Conservation (phyloP, 2,888 invertebrate genomes). For the Eustalomyia histrio region DNA sequence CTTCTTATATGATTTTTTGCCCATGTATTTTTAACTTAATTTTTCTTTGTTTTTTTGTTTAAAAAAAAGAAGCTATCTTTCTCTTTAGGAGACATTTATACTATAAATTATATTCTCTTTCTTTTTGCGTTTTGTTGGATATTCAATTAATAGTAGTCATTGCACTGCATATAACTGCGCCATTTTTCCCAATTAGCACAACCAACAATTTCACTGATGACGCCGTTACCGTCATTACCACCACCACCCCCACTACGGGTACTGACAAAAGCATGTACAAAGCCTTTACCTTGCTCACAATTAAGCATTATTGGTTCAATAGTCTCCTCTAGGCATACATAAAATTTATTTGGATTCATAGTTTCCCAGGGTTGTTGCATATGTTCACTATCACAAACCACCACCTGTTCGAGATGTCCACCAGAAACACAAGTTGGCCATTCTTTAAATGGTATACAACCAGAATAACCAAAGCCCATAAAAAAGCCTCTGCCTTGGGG, state of each 20-base stretch:
- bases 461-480: constrained; percentile 72
- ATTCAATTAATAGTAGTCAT: constrained; percentile 69
- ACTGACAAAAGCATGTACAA: constrained; percentile 68
- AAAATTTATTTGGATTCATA: constrained; percentile 74
- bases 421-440: constrained; percentile 73
- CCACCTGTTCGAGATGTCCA: constrained; percentile 50
- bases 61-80: background rate
- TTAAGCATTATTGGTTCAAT: constrained; percentile 69
- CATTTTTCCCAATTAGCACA: constrained; percentile 73
- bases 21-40: background rate
- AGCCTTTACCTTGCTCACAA: constrained; percentile 72
- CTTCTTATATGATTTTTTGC: background rate
- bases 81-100: background rate
- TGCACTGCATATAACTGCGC: constrained; percentile 72
- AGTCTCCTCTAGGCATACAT: constrained; percentile 70
- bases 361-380: constrained; percentile 72
- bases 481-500: constrained; percentile 73
- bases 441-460: constrained; percentile 72
- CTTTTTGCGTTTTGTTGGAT: constrained; percentile 8
- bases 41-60: background rate
- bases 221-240: constrained; percentile 11
- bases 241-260: background rate
- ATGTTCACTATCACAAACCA: constrained; percentile 62
- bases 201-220: constrained; percentile 67
- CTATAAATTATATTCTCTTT: background rate